Evolutionary conservation across 2,113 vertebrate species (phyloP), one percentile per base, ranked within the genome.

Genomic region (Dendrocopos noguchii): DNA sequence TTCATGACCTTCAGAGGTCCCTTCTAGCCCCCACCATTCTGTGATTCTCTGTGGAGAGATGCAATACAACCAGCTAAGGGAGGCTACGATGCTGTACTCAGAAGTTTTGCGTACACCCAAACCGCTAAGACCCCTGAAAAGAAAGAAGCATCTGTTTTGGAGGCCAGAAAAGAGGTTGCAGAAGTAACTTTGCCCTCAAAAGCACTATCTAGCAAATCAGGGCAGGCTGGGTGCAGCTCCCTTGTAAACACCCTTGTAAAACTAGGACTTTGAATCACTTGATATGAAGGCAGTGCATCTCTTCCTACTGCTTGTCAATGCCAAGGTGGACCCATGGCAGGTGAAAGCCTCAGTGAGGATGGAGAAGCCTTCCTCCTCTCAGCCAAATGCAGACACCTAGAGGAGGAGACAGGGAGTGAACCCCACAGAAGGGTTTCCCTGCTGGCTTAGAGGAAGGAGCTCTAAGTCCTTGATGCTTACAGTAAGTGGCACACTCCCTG

Each of bases 361-460:
- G 3, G 50, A 47, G 27, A n/a, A 84, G 31, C 78, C 50, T 59
- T 71, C 31, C 31, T 72, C 31, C 15, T 75, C 66, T 8, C 1
- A 4, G 12, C 61, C 4, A 0, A 1, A 2, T 1, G 2, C 61
- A 56, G 88, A 72, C 0, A 2, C 39, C 31, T 1, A 5, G 15
- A 39, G 65, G 28, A 11, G 2, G 39, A 57, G 21, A 15, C 15
- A 12, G 20, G 28, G 65, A 20, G 50, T 25, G 50, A 52, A 52
- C 22, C 50, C 24, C 21, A 8, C 15, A 47, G 29, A 46, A 82
- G 50, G 25, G 11, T 7, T 15, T 75, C 66, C 20, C 60, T 56
- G n/a, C 61, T 28, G 52, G 17, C 36, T 65, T 33, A 52, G 66
- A 31, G 46, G 64, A 11, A 12, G 55, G 33, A 29, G 16, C 29